Percentiles rank a stretch among this genome's conserved stretches.
Conservation (phyloP, 2,113 vertebrate species). For the zebrafish (Danio rerio) region DNA sequence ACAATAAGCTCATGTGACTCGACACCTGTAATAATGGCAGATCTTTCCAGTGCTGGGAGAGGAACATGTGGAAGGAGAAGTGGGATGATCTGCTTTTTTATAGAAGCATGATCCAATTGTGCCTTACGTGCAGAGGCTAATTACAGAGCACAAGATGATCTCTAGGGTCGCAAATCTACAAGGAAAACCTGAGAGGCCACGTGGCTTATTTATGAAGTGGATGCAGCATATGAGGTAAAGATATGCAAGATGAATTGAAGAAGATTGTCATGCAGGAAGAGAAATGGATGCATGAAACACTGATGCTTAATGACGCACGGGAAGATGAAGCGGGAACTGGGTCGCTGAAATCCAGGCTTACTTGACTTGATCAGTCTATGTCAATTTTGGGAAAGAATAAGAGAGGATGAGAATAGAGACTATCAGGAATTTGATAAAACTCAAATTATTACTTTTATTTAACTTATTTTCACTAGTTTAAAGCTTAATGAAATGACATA, state of each 20-base stretch:
- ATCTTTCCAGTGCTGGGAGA: conserved; percentile 31
- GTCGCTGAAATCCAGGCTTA: conserved; percentile 24
- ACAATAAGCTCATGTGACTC: not conserved
- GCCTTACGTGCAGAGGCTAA: conserved; percentile 53
- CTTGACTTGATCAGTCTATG: not conserved
- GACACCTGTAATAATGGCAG: conserved; percentile 51
- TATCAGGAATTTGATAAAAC: too few species aligned
- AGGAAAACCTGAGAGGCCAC: not conserved
- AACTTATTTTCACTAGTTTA: not conserved
- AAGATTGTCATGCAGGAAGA: not conserved
- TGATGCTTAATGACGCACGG: not conserved
- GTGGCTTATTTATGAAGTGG: not conserved
- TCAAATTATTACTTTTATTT: too few species aligned
- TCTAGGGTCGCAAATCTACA: not conserved
- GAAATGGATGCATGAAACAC: not conserved
- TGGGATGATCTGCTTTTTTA: conserved; percentile 70
- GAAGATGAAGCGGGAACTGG: conserved; percentile 9
- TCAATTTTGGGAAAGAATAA: not conserved
- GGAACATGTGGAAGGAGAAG: conserved; percentile 28
- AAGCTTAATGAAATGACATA: not conserved
- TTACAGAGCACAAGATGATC: conserved; percentile 49
- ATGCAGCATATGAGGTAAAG: not conserved
- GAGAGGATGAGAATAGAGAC: not conserved
- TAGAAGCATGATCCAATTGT: conserved; percentile 75
- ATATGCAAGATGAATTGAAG: not conserved